Percentiles rank a stretch among this genome's conserved stretches.
phyloP scores from a whole-genome alignment of 1,140 invertebrate species.

The Nasonia vitripennis region DNA sequence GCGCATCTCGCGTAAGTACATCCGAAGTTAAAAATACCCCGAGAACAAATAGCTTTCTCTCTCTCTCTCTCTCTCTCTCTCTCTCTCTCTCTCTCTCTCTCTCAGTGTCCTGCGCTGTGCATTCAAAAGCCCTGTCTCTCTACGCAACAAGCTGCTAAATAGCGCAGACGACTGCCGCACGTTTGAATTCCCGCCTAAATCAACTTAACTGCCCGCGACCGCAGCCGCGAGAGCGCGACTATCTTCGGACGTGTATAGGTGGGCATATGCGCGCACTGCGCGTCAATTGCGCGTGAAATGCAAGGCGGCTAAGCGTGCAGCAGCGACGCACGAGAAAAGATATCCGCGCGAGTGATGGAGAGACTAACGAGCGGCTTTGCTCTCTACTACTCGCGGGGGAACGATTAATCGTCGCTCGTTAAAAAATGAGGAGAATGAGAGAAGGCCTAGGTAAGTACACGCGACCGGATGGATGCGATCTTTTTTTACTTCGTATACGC shows the following conservation, averaged over 20 bases:
- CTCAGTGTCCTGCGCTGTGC: background rate
- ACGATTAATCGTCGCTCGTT: slow-evolving; percentile 35
- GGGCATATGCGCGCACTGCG: background rate
- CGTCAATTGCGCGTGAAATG: slow-evolving; percentile 55
- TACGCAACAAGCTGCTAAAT: slow-evolving; percentile 49
- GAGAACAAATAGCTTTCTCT: slow-evolving; percentile 41
- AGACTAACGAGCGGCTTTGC: background rate
- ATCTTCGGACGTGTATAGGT: background rate
- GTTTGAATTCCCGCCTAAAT: slow-evolving; percentile 38
- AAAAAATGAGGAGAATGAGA: background rate
- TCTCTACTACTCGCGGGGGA: too few species aligned
- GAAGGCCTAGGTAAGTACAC: background rate
- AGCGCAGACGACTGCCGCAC: slow-evolving; percentile 29
- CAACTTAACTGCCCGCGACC: slow-evolving; percentile 50
- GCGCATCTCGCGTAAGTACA: background rate
- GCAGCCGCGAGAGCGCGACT: background rate
- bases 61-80: too few species aligned
- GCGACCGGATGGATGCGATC: background rate
- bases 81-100: background rate
- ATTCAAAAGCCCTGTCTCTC: background rate
- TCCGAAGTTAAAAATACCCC: slow-evolving; percentile 30
- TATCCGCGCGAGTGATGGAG: background rate
- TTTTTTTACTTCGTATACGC: background rate
- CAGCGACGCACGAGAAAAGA: background rate
- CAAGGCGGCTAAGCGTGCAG: slow-evolving; percentile 47